Evolutionary conservation across 2,797 vertebrate genomes (phyloP).

Genomic region (Poecilia gillii): DNA sequence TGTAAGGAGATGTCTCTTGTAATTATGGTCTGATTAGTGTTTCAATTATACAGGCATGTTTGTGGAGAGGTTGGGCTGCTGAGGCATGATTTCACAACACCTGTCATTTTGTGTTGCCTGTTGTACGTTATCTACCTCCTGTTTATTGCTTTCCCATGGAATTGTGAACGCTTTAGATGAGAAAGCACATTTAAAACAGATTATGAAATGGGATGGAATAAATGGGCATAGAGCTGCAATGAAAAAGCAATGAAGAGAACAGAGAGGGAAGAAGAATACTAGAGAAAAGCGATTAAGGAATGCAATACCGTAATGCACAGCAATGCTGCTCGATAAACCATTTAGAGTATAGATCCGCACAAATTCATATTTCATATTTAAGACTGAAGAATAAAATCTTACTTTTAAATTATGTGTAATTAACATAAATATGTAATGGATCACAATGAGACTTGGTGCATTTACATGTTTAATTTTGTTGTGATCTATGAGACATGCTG

Average conservation of each 20-base stretch:
- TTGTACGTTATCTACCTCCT: slow-evolving; percentile 20
- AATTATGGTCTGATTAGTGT: slow-evolving; percentile 68
- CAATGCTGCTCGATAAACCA: slow-evolving; percentile 11
- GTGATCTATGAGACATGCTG: background rate
- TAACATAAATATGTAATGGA: background rate
- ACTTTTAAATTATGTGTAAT: background rate
- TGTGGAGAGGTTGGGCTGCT: slow-evolving; percentile 29
- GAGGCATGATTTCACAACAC: slow-evolving; percentile 28
- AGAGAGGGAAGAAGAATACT: background rate
- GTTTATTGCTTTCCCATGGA: slow-evolving; percentile 32
- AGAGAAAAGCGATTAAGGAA: slow-evolving; percentile 2
- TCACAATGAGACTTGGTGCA: background rate
- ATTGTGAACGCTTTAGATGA: slow-evolving; percentile 29
- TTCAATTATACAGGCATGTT: slow-evolving; percentile 58
- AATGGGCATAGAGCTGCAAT: slow-evolving; percentile 18
- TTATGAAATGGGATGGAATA: slow-evolving; percentile 42
- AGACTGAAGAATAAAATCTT: background rate
- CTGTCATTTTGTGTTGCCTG: slow-evolving; percentile 32
- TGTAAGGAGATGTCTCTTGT: slow-evolving; percentile 39
- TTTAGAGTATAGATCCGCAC: background rate
- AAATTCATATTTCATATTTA: slow-evolving; percentile 9
- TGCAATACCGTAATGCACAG: slow-evolving; percentile 8
- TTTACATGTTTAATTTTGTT: background rate
- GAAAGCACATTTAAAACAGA: slow-evolving; percentile 43
- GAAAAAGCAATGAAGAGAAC: slow-evolving; percentile 20